Conservation (phyloP, 2,113 vertebrate species). For the Ursus arctos region DNA sequence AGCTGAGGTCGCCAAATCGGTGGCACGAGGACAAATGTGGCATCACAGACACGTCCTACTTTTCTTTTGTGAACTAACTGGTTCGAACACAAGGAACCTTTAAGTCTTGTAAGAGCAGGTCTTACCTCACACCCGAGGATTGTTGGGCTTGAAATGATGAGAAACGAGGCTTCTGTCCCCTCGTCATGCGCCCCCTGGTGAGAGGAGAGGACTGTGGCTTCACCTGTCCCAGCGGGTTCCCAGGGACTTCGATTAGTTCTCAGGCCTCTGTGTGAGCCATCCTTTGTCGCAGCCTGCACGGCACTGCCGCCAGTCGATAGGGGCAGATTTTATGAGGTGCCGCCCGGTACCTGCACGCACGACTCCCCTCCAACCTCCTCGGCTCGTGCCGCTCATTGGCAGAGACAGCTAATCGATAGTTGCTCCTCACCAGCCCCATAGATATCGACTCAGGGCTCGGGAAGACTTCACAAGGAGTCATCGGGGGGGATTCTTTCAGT, state of each 20-base stretch:
- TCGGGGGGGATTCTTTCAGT: slow-evolving; percentile 85
- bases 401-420: slow-evolving; percentile 89
- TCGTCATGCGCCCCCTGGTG: not conserved
- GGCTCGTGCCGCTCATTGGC: slow-evolving; percentile 86
- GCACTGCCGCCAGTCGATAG: slow-evolving; percentile 52
- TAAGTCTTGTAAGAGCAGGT: not conserved
- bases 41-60: not conserved
- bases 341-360: slow-evolving; percentile 41
- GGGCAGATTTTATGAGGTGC: slow-evolving; percentile 70
- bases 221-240: not conserved
- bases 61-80: not conserved
- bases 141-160: not conserved
- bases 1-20: not conserved
- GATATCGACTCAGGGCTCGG: slow-evolving; percentile 87
- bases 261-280: slow-evolving; percentile 32
- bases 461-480: slow-evolving; percentile 89
- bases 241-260: slow-evolving; percentile 60
- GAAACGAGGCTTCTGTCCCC: slow-evolving; percentile 45
- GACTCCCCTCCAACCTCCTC: slow-evolving; percentile 84
- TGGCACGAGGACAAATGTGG: not conserved
- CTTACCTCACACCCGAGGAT: not conserved
- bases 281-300: slow-evolving; percentile 62
- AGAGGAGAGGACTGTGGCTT: not conserved
- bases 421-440: slow-evolving; percentile 85
- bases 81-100: not conserved